Conservation (phyloP, 2,888 invertebrate species). For the Leptothorax acervorum region DNA sequence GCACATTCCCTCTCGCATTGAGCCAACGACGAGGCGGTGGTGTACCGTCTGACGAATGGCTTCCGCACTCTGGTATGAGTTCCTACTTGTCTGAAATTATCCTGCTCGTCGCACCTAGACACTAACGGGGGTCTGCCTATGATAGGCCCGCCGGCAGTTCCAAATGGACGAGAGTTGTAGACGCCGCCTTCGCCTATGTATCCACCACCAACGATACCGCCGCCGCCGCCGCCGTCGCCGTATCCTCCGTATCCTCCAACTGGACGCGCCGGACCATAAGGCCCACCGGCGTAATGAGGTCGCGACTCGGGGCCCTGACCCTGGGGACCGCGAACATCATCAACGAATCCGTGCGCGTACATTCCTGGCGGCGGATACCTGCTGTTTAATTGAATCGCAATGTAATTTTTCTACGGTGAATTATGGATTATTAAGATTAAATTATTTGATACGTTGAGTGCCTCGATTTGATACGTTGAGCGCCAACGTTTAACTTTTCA, state of each 20-base stretch:
- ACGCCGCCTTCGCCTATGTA: slow-evolving; percentile 83
- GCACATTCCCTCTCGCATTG: slow-evolving; percentile 95
- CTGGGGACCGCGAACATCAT: slow-evolving; percentile 80
- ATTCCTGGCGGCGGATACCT: slow-evolving; percentile 61
- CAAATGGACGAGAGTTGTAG: slow-evolving; percentile 81
- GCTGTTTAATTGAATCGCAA: slow-evolving; percentile 21
- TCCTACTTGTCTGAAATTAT: slow-evolving; percentile 94
- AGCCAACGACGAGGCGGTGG: slow-evolving; percentile 91
- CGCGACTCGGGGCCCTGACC: slow-evolving; percentile 78
- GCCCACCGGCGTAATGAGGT: slow-evolving; percentile 74
- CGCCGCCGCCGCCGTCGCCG: slow-evolving; percentile 84
- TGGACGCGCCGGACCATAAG: slow-evolving; percentile 75
- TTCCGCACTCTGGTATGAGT: slow-evolving; percentile 92
- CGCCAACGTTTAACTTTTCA: not conserved
- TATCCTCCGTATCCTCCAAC: slow-evolving; percentile 77
- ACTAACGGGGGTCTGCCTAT: slow-evolving; percentile 85
- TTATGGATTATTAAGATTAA: not conserved
- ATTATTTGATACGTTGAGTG: not conserved
- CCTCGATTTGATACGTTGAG: not conserved
- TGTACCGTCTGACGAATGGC: slow-evolving; percentile 91
- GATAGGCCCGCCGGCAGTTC: slow-evolving; percentile 84
- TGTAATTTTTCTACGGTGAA: not conserved
- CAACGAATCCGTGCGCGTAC: slow-evolving; percentile 74
- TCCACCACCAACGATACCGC: slow-evolving; percentile 82
- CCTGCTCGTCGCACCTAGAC: slow-evolving; percentile 92